Base-by-base conservation (phyloP, 92 coral and sea anemone species). In the Epizoanthus illoricatus region DNA sequence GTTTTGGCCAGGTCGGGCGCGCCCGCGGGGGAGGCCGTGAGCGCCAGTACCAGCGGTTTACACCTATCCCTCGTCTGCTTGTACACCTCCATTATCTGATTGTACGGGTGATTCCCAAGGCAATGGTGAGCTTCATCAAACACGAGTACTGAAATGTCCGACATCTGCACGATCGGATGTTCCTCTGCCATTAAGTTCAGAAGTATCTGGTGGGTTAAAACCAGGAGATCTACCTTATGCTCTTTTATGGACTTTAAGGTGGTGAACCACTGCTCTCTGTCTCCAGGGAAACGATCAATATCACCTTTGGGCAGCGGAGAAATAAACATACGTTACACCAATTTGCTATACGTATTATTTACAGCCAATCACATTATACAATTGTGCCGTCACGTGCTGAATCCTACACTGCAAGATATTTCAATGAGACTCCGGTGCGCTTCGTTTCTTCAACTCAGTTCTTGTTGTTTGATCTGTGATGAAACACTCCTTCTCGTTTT, bases 61-160 rank as follows among this genome's bases (percentile, higher is more conserved):
- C 49, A 87, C 69, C 83, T 85, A 76, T 88, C 76, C 23, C 21
- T 54, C 9, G 91, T 85, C 9, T 67, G 67, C 45, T 83, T 85
- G 86, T 79, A 90, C 65, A 81, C 80, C 56, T 86, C 90, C 98
- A 93, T 97, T 42, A 97, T 92, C 74, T 87, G 82, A 72, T 89
- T 90, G 71, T 91, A 97, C 39, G 91, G 92, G 56, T 97, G 99
- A 57, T 91, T 93, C 3, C 98, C 97, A 18, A 74, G 63, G 80
- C 97, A 97, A 45, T 86, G 92, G 68, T 97, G 99, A 15, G 97
- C 99, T 69, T 97, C 99, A 58, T 97, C 99, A 62, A 97, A 83
- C 21, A 93, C 97, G 7, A 97, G 82, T 10, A 91, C 79, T 9
- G 98, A 93, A 41, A 94, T 85, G 41, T 97, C 97, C 8, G 94